Evolutionary conservation across 2,888 invertebrate genomes (phyloP), one percentile per base, ranked within the genome.

Genomic region (Tenthredo livida): DNA sequence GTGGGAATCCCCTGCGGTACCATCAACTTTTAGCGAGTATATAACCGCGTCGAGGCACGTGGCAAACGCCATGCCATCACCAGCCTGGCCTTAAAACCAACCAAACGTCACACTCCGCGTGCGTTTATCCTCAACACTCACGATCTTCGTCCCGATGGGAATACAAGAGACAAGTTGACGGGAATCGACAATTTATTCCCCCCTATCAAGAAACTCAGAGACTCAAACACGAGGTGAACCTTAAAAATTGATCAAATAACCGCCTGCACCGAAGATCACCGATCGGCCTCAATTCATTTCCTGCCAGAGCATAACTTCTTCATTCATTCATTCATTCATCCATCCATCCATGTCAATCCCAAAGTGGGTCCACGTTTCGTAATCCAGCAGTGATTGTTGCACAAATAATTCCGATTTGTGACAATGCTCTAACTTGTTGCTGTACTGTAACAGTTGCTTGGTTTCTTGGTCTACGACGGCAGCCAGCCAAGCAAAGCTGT

Each of bases 361-460:
- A n/a, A n/a, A 54, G n/a, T n/a, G 1, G n/a, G 25, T 80, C 40
- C 61, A 5, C 25, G 40, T 40, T 40, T 40, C 21, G 0, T 15
- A n/a, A 80, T 33, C 15, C 33, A 9, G 15, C 37, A 58, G 12
- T 21, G 21, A 21, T 25, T 80, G 77, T 77, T 54, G 2, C 29
- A 1, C 40, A 40, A 80, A 61, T 43, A 80, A 80, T 58, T 61
- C 58, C 17, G 58, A 80, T 80, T 6, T 21, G 61, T 80, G 61
- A 40, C 58, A 40, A 80, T 40, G 80, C 61, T 40, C 33, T 61
- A 61, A 80, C 80, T 80, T 80, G 61, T 80, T 80, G 80, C 80
- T 80, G 29, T 40, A 40, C 25, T 21, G 58, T 9, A 40, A 40
- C 80, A 29, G 80, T 61, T 61, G 58, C 80, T 58, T 61, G 61